phyloP scores from a whole-genome alignment of 2,113 vertebrate genomes.

The Alouatta palliata region DNA sequence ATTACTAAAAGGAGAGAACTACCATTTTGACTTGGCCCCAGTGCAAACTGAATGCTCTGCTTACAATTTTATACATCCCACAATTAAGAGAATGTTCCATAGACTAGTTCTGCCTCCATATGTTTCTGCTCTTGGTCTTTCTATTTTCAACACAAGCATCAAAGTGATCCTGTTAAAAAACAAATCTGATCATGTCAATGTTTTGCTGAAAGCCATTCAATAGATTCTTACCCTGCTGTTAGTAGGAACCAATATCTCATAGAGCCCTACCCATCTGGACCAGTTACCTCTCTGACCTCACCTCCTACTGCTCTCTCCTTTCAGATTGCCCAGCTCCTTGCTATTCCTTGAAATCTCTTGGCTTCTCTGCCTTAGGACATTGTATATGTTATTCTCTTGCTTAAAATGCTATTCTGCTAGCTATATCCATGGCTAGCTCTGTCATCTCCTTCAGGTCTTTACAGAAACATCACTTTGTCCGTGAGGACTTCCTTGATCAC shows the following conservation, averaged over 20 bases:
- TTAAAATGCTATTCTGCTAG: background rate
- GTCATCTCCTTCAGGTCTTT: background rate
- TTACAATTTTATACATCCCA: background rate
- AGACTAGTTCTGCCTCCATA: background rate
- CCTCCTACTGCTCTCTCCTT: background rate
- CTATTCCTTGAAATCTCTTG: background rate
- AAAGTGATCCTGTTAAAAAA: constrained; percentile 30
- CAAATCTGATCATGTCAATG: background rate
- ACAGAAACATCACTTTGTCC: background rate
- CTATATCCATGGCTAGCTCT: background rate
- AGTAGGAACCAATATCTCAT: background rate
- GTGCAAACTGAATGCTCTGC: constrained; percentile 1
- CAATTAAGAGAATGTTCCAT: background rate
- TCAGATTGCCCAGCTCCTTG: background rate
- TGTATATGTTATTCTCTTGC: background rate
- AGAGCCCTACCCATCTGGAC: background rate
- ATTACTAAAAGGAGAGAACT: background rate
- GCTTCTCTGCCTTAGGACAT: background rate
- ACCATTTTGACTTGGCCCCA: constrained; percentile 3
- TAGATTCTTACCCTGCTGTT: background rate
- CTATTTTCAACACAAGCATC: background rate
- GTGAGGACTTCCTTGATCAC: background rate
- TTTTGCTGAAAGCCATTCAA: background rate
- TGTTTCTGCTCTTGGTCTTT: constrained; percentile 5
- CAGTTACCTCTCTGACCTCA: background rate